These are phyloP conservation scores for Zootoca vivipara DNA, from an alignment of 2,113 vertebrate species.

Conservation along the genomic window DNA sequence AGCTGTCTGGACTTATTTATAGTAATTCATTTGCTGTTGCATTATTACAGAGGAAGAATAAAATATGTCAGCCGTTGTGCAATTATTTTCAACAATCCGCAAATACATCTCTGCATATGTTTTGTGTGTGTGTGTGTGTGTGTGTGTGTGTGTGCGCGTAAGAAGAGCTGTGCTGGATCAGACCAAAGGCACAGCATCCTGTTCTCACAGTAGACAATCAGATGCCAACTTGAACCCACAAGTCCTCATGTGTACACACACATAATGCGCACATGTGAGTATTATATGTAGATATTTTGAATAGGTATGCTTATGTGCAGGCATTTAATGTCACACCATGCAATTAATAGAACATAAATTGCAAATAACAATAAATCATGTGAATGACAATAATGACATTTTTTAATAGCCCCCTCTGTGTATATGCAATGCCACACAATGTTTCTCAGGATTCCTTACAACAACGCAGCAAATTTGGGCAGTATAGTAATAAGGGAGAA, in stretches of 20 bases:
- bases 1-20: constrained; percentile 58
- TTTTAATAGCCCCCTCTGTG: background rate
- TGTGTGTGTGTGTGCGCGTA: too few relatives aligned
- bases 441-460: background rate
- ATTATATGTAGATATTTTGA: too few relatives aligned
- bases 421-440: background rate
- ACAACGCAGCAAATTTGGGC: too few relatives aligned
- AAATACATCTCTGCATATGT: background rate
- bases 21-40: constrained; percentile 60
- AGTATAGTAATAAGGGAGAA: background rate
- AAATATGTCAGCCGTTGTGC: constrained; percentile 45
- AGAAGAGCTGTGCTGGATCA: too few relatives aligned
- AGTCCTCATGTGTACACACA: too few relatives aligned
- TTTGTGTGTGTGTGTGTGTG: background rate
- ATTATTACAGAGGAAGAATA: constrained; percentile 52
- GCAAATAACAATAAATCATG: background rate
- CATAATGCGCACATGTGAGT: too few relatives aligned
- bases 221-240: too few relatives aligned
- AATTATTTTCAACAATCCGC: constrained; percentile 39
- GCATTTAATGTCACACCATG: background rate
- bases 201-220: too few relatives aligned
- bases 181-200: too few relatives aligned
- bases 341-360: background rate
- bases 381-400: background rate
- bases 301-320: too few relatives aligned